Evolutionary conservation across 1,140 invertebrate genomes (phyloP), one percentile per base, ranked within the genome.

Genomic region (Bilobella aurantiaca): DNA sequence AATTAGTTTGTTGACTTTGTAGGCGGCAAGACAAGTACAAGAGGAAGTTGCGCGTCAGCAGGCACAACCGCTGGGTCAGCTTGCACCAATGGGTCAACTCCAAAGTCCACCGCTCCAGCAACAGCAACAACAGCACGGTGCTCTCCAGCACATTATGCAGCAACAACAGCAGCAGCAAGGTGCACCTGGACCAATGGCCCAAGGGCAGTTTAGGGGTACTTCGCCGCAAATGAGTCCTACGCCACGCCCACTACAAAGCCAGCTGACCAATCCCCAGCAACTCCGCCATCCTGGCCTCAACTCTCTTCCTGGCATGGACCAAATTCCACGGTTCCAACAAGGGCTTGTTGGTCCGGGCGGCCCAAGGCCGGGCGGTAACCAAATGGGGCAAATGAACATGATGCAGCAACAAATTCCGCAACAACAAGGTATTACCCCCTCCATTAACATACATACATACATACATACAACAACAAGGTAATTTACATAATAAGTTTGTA

Each of bases 301-400:
- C 21, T 5, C 23, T 12, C 64, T 73, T 60, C 68, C 68, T 30
- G 68, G 70, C 25, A 72, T 72, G 68, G 68, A 73, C 53, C 66
- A 68, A 53, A 73, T 73, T 18, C 70, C 63, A 46, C 28, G 71
- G 42, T 73, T 69, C 58, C 56, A 42, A 37, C n/a, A n/a, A n/a
- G n/a, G n/a, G n/a, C n/a, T n/a, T n/a, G 67, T 62, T 14, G 57
- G 67, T 14, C 53, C 69, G 29, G 75, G 65, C 23, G 46, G 72
- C n/a, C 1, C 5, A 34, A 62, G 62, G 27, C 60, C 64, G 5
- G 78, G 87, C 8, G 49, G 49, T 5, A 53, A 53, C 25, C 49
- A 12, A 53, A 87, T 90, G 2, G 84, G 87, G 2, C 89, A 87
- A 75, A 90, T 93, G 16, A 81, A 93, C 37, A 87, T 91, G 75